phyloP scores from a whole-genome alignment of 2,888 invertebrate genomes.

The Mechanitis messenoides region DNA sequence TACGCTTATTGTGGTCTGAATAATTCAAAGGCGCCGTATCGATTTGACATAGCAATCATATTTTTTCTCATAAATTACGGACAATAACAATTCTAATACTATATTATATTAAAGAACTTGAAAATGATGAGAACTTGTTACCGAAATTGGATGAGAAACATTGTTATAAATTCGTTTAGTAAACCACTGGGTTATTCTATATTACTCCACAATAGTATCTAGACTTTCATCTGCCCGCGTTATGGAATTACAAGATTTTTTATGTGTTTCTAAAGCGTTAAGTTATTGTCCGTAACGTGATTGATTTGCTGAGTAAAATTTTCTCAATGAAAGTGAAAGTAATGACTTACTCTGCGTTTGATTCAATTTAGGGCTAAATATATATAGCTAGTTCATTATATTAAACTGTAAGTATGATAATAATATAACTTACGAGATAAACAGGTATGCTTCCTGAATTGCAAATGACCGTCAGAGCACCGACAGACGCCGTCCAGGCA shows the following conservation, averaged over 20 bases:
- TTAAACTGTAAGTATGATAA: background rate
- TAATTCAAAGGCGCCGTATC: conserved; percentile 28
- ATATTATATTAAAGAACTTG: conserved; percentile 25
- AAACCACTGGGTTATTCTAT: conserved; percentile 13
- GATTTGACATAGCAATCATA: conserved; percentile 60
- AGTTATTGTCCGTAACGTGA: conserved; percentile 45
- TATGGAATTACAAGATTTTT: conserved; percentile 55
- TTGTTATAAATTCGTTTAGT: conserved; percentile 22
- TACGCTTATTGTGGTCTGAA: background rate
- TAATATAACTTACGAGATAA: conserved; percentile 86
- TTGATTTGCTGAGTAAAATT: conserved; percentile 39
- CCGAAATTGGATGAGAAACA: conserved; percentile 20
- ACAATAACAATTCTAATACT: conserved; percentile 36
- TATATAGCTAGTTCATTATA: background rate
- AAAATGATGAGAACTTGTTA: conserved; percentile 12
- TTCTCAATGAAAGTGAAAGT: conserved; percentile 38
- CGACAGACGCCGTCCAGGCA: conserved; percentile 89
- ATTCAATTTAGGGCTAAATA: background rate
- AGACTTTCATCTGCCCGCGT: conserved; percentile 53
- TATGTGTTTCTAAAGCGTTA: conserved; percentile 51
- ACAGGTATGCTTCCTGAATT: conserved; percentile 93
- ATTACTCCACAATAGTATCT: conserved; percentile 20
- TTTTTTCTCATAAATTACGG: conserved; percentile 57
- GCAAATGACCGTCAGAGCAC: conserved; percentile 89
- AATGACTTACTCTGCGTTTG: conserved; percentile 9